Conservation (phyloP, 2,888 invertebrate species). For the Tridacna crocea region DNA sequence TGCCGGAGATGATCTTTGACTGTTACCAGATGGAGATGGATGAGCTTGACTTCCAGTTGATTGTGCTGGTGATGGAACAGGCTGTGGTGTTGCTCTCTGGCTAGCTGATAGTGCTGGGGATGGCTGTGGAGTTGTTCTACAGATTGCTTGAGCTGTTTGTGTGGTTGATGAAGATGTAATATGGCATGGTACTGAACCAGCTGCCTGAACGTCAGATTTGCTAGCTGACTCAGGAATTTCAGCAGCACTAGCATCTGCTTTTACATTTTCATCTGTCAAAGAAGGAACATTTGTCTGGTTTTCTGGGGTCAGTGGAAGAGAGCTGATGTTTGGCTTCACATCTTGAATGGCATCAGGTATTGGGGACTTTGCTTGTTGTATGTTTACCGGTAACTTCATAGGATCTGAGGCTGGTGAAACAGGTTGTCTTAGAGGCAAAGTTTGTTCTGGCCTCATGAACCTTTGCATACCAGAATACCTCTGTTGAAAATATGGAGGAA, state of each 20-base stretch:
- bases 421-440: slow-evolving; percentile 28
- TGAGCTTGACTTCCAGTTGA: slow-evolving; percentile 21
- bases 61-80: slow-evolving; percentile 34
- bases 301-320: not conserved
- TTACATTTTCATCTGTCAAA: not conserved
- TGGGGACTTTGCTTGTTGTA: not conserved
- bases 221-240: not conserved
- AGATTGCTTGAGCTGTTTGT: not conserved
- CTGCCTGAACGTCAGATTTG: not conserved
- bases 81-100: slow-evolving; percentile 52
- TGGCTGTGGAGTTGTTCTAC: not conserved
- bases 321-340: not conserved
- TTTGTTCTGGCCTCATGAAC: slow-evolving; percentile 22
- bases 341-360: not conserved
- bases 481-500: slow-evolving; percentile 30
- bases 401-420: slow-evolving; percentile 18
- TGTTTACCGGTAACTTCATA: not conserved
- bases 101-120: slow-evolving; percentile 18
- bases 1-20: slow-evolving; percentile 44
- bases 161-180: not conserved
- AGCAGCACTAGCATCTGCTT: not conserved
- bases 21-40: slow-evolving; percentile 30
- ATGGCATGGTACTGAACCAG: not conserved
- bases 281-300: not conserved
- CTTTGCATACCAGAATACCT: slow-evolving; percentile 38